These are phyloP conservation scores for Crioceris asparagi DNA, from an alignment of 2,888 invertebrate genomes.

Conservation along the genomic window DNA sequence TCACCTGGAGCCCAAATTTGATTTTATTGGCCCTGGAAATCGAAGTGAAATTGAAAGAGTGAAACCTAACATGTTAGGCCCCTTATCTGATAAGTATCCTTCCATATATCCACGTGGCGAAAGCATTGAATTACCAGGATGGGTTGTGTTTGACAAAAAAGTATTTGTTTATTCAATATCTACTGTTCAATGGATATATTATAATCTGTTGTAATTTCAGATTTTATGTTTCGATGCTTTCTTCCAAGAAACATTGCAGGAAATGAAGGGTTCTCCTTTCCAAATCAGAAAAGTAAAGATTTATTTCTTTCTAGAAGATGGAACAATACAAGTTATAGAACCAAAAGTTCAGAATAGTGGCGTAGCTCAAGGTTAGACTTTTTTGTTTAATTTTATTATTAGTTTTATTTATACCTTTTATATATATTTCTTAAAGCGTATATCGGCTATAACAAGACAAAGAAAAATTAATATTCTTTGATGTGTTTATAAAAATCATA, in stretches of 20 bases:
- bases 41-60: slow-evolving; percentile 52
- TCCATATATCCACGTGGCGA: slow-evolving; percentile 67
- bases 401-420: too few relatives aligned
- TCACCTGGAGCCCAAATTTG: slow-evolving; percentile 43
- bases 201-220: slow-evolving; percentile 35
- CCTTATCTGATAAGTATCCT: slow-evolving; percentile 47
- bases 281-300: slow-evolving; percentile 72
- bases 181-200: not conserved
- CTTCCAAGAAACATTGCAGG: slow-evolving; percentile 71
- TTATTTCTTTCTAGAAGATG: slow-evolving; percentile 82
- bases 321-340: slow-evolving; percentile 79
- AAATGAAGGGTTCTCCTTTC: slow-evolving; percentile 54
- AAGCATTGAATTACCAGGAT: slow-evolving; percentile 65
- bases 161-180: slow-evolving; percentile 35
- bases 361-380: slow-evolving; percentile 58
- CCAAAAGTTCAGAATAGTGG: slow-evolving; percentile 76
- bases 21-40: slow-evolving; percentile 45
- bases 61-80: slow-evolving; percentile 50
- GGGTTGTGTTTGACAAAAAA: slow-evolving; percentile 83
- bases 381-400: too few relatives aligned
- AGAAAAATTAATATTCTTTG: too few relatives aligned
- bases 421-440: too few relatives aligned
- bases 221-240: slow-evolving; percentile 67
- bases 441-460: too few relatives aligned
- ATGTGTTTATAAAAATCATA: too few relatives aligned